A percentile compares a stretch with the other conserved stretches of the same genome.
Evolutionary conservation across 2,113 vertebrate species (phyloP).

Genomic region (Meleagris gallopavo): DNA sequence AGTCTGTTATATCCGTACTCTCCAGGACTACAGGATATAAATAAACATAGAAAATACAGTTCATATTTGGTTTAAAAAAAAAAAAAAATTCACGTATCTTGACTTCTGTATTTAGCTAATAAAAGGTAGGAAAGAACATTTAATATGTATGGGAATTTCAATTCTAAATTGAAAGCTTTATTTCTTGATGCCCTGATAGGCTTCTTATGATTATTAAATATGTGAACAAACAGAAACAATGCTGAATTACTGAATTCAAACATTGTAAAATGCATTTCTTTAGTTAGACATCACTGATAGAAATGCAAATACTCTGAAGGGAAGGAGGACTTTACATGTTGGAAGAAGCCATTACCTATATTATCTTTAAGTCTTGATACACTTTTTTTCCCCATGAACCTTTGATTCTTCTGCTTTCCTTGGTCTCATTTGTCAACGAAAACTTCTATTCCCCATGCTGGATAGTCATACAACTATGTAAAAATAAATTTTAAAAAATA

Average conservation of each 20-base stretch:
- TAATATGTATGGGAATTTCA: conserved; percentile 69
- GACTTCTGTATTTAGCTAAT: conserved; percentile 51
- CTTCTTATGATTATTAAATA: conserved; percentile 26
- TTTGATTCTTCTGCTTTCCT: background rate
- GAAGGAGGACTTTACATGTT: background rate
- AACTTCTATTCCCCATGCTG: background rate
- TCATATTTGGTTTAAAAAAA: background rate
- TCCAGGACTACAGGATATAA: conserved; percentile 32
- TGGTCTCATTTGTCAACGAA: background rate
- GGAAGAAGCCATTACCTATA: background rate
- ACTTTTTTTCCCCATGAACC: background rate
- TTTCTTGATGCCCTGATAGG: conserved; percentile 31
- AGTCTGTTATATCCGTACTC: conserved; percentile 46
- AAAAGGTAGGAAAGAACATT: conserved; percentile 17
- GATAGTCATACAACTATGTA: background rate
- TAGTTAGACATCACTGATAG: background rate
- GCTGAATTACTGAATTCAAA: background rate
- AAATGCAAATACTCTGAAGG: background rate
- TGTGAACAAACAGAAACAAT: background rate
- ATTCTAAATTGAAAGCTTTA: conserved; percentile 19
- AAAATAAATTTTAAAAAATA: too few species aligned
- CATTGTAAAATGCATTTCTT: background rate
- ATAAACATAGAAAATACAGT: conserved; percentile 58
- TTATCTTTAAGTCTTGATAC: background rate
- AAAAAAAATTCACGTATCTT: conserved; percentile 54